Evolutionary conservation across 2,888 invertebrate species (phyloP), one percentile per base, ranked within the genome.

Genomic region (Sesamia inferens): DNA sequence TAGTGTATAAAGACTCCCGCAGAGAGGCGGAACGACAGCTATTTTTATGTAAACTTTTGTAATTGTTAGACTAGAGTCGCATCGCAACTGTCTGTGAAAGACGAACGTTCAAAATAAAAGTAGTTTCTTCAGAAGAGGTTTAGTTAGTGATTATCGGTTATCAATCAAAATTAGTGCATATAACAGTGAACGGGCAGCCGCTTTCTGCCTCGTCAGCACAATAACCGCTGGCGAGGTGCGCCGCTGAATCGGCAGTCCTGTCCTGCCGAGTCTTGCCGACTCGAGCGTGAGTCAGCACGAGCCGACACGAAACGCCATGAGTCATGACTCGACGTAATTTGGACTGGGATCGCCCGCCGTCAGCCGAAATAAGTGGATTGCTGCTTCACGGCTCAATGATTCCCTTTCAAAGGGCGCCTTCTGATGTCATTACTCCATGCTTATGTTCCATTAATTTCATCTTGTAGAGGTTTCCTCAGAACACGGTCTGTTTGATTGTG

Each of bases 341-440:
- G 85, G 87, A 85, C 88, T 88, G 88, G 92, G 90, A 91, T 91
- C 92, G 91, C 89, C 90, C 86, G 92, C 90, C 92, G 92, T 93
- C 93, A 92, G 92, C 93, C 90, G 92, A 93, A 95, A 95, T 95
- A 95, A 95, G 93, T 95, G 92, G 93, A 95, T 95, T 94, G 93
- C 92, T 90, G 89, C 92, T 94, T 93, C 93, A 94, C 93, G 93
- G 88, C 88, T 91, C 89, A 93, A 92, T 91, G 92, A 92, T 91
- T 93, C 89, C 89, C 90, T 93, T 93, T 92, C 90, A 90, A 93
- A 93, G 89, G 90, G 88, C 87, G 87, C 87, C 88, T 88, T 89
- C 84, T 91, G 88, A 91, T 91, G 90, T 90, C 89, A 90, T 92
- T 91, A 91, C 89, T 88, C 83, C 84, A 84, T 84, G 88, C 82